Evolutionary conservation across 1,140 invertebrate genomes (phyloP).

Genomic region (Drosophila ficusphila): DNA sequence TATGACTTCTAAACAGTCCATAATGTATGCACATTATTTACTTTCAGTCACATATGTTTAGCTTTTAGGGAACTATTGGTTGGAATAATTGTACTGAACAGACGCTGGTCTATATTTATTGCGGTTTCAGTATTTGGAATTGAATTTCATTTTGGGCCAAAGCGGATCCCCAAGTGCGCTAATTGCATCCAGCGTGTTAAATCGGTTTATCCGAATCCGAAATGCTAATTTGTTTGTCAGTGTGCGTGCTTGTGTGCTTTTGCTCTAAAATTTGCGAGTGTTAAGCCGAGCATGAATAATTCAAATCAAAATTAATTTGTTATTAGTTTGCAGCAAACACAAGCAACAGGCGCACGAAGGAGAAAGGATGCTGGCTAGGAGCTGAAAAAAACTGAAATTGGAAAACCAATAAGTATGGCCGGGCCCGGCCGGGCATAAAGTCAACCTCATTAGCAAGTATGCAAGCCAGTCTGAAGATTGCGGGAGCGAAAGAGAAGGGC

Average conservation of each 20-base stretch:
- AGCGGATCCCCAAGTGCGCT: constrained; percentile 23
- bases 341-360: constrained; percentile 48
- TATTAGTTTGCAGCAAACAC: constrained; percentile 70
- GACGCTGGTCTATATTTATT: neutral
- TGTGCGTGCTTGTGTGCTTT: constrained; percentile 10
- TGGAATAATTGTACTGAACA: neutral
- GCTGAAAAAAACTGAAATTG: constrained; percentile 11
- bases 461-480: neutral
- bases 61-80: no score
- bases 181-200: constrained; percentile 60
- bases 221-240: constrained; percentile 53
- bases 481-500: neutral
- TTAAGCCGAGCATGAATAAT: constrained; percentile 67
- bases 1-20: no score
- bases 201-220: constrained; percentile 54
- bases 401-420: constrained; percentile 50
- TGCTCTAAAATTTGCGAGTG: constrained; percentile 19
- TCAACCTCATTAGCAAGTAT: constrained; percentile 61
- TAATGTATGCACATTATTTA: no score
- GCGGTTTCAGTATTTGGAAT: neutral
- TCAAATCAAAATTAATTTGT: constrained; percentile 76
- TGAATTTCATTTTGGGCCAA: constrained; percentile 11
- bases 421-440: constrained; percentile 63
- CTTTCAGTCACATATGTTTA: no score
- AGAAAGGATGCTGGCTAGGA: neutral